Conservation (phyloP, 2,797 vertebrate genomes). For the Neomorphus geoffroyi region DNA sequence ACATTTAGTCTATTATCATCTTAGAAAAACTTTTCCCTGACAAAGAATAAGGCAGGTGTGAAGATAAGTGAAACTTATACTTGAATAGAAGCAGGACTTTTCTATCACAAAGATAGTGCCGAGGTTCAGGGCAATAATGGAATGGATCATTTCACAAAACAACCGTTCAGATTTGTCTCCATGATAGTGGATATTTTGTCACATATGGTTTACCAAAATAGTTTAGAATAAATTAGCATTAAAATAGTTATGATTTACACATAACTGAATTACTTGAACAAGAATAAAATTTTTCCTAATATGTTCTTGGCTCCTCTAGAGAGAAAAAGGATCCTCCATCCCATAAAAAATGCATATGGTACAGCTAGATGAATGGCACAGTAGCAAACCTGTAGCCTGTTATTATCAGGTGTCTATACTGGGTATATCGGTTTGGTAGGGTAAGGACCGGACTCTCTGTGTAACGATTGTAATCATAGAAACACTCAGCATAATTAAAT, state of each 20-base stretch:
- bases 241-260: background rate
- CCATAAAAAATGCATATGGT: background rate
- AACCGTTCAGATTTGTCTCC: background rate
- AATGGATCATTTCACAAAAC: background rate
- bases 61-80: background rate
- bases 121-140: background rate
- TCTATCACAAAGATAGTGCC: background rate
- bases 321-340: background rate
- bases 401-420: background rate
- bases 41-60: background rate
- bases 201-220: background rate
- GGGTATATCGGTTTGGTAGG: accelerated
- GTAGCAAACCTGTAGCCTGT: background rate
- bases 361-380: background rate
- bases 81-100: background rate
- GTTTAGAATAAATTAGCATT: background rate
- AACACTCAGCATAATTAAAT: background rate
- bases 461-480: background rate
- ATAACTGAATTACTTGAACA: background rate
- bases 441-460: background rate
- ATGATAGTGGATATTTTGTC: background rate
- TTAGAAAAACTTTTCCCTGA: background rate
- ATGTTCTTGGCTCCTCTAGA: background rate
- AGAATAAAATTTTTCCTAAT: background rate
- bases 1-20: background rate